These are phyloP conservation scores for Lissocephala sabroskyi DNA, from an alignment of 2,888 invertebrate species.

Conservation along the genomic window DNA sequence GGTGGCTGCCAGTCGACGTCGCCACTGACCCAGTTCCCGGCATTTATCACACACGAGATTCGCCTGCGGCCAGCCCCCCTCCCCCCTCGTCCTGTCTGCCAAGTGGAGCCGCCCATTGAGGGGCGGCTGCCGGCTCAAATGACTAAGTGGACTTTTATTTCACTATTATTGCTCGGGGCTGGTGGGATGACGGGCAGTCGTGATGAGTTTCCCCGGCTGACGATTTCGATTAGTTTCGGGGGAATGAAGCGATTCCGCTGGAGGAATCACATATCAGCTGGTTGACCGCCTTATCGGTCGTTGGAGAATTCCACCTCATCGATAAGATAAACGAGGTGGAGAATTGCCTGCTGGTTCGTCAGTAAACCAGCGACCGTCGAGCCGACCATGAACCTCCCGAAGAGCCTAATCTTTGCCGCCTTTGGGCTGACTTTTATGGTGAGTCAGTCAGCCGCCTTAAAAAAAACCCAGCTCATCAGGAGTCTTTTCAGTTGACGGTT, in stretches of 20 bases:
- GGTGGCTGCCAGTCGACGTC: slow-evolving; percentile 24
- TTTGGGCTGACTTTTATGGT: too few species aligned
- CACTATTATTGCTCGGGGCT: slow-evolving; percentile 25
- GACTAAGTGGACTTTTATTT: slow-evolving; percentile 42
- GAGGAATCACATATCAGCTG: background rate
- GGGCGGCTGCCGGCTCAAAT: slow-evolving; percentile 11
- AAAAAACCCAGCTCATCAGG: too few species aligned
- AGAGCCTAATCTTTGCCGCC: too few species aligned
- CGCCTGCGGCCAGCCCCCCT: slow-evolving; percentile 11
- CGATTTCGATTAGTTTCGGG: slow-evolving; percentile 28
- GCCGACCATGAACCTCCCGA: too few species aligned
- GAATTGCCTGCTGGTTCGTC: too few species aligned
- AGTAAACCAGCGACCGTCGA: too few species aligned
- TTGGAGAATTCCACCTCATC: too few species aligned
- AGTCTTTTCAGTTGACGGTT: too few species aligned
- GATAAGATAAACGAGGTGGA: too few species aligned
- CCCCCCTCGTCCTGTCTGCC: background rate
- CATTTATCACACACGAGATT: slow-evolving; percentile 39
- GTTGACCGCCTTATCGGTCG: too few species aligned
- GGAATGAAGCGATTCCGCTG: slow-evolving; percentile 17
- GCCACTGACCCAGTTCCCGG: slow-evolving; percentile 46
- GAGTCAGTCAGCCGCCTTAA: too few species aligned
- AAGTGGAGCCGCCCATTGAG: background rate
- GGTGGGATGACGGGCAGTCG: slow-evolving; percentile 1
- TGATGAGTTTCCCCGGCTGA: slow-evolving; percentile 16